These are phyloP conservation scores for Microtus montanus DNA, from an alignment of 2,113 vertebrate genomes.

Conservation along the genomic window DNA sequence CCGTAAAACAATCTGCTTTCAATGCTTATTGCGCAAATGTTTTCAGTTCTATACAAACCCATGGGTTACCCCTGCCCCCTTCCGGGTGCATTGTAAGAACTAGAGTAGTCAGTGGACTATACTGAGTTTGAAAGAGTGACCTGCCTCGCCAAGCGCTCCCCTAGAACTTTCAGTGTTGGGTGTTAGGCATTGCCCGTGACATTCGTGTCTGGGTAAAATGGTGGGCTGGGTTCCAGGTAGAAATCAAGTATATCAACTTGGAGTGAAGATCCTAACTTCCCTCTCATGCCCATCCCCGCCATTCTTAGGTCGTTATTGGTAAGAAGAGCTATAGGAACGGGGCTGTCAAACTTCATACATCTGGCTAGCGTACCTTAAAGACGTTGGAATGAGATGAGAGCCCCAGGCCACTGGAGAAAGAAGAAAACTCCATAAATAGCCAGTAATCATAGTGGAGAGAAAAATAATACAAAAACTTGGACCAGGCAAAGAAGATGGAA, in stretches of 20 bases:
- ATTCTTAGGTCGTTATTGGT: not conserved
- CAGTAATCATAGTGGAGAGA: not conserved
- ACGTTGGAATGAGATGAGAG: not conserved
- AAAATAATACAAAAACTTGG: not conserved
- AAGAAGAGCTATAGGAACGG: not conserved
- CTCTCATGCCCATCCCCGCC: too few species aligned
- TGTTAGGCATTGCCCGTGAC: not conserved
- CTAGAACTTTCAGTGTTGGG: not conserved
- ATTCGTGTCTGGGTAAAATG: not conserved
- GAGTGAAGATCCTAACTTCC: not conserved
- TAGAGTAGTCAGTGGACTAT: not conserved
- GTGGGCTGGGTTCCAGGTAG: constrained; percentile 14
- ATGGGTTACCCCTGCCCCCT: not conserved
- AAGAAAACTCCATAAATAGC: not conserved
- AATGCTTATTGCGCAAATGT: not conserved
- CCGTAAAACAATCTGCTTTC: not conserved
- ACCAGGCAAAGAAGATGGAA: not conserved
- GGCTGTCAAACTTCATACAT: not conserved
- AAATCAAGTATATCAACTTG: not conserved
- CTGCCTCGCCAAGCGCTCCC: not conserved
- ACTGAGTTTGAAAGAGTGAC: not conserved
- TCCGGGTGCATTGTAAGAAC: not conserved
- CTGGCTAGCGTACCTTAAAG: not conserved
- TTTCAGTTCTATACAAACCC: constrained; percentile 30
- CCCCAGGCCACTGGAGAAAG: not conserved